Percentiles rank a stretch among this genome's conserved stretches.
Evolutionary conservation across 2,888 invertebrate genomes (phyloP).

Genomic region (Ornithoptera alexandrae): DNA sequence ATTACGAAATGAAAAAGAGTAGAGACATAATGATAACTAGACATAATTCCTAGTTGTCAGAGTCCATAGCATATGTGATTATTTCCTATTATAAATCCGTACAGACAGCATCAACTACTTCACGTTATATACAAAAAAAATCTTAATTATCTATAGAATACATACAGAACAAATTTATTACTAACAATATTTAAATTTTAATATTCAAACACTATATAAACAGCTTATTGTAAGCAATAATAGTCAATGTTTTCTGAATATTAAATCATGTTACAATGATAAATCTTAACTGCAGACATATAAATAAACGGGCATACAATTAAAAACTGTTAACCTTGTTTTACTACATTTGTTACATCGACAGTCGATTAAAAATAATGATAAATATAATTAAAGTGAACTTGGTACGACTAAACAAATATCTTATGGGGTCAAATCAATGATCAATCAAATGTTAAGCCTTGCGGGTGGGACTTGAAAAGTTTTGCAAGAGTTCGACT

Average conservation of each 20-base stretch:
- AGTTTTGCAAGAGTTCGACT: conserved; percentile 39
- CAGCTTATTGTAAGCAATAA: conserved; percentile 6
- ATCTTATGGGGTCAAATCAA: conserved; percentile 58
- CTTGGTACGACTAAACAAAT: conserved; percentile 61
- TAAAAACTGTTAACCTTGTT: conserved; percentile 29
- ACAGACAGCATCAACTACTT: no score
- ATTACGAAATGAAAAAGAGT: no score
- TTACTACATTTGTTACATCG: conserved; percentile 27
- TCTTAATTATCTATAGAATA: background rate
- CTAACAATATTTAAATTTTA: background rate
- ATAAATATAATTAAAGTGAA: conserved; percentile 58
- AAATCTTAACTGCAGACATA: conserved; percentile 26
- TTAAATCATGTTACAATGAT: conserved; percentile 20
- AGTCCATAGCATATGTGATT: no score
- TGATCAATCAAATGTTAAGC: conserved; percentile 59
- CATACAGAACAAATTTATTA: background rate
- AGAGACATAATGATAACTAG: no score
- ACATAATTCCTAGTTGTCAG: no score
- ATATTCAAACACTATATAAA: background rate
- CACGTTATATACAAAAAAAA: background rate
- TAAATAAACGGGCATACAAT: conserved; percentile 22
- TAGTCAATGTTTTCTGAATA: conserved; percentile 6
- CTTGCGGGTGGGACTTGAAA: conserved; percentile 45
- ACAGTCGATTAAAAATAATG: conserved; percentile 44
- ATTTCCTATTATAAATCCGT: no score